Percentiles rank a stretch among this genome's conserved stretches.
These are phyloP conservation scores for Tachysurus fulvidraco DNA, from an alignment of 2,113 vertebrate species.

Conservation along the genomic window DNA sequence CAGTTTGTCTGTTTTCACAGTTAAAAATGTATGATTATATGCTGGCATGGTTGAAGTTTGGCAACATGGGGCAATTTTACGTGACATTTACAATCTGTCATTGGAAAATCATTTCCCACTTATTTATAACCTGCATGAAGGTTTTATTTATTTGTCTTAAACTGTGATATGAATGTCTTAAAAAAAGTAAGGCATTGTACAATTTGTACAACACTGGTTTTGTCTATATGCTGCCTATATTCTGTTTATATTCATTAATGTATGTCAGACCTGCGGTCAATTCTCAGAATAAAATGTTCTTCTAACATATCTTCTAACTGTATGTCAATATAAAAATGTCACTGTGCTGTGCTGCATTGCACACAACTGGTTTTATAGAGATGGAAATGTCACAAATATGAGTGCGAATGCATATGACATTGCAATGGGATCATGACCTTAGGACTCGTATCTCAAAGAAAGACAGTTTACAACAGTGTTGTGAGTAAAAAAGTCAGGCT, in stretches of 20 bases:
- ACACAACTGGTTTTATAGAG: not conserved
- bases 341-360: not conserved
- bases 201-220: not conserved
- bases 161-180: not conserved
- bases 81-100: not conserved
- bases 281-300: not conserved
- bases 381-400: not conserved
- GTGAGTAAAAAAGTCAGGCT: constrained; percentile 14
- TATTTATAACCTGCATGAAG: not conserved
- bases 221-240: not conserved
- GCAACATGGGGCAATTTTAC: not conserved
- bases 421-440: not conserved
- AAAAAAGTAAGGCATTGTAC: not conserved
- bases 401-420: not conserved
- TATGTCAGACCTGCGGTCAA: not conserved
- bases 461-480: not conserved
- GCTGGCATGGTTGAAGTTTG: not conserved
- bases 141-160: not conserved
- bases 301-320: not conserved
- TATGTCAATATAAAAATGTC: not conserved
- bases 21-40: not conserved
- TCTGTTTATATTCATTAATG: not conserved
- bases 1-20: not conserved
- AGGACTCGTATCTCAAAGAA: not conserved
- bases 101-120: not conserved